These are phyloP conservation scores for Hylaeus anthracinus DNA, from an alignment of 1,140 invertebrate genomes.

Conservation along the genomic window DNA sequence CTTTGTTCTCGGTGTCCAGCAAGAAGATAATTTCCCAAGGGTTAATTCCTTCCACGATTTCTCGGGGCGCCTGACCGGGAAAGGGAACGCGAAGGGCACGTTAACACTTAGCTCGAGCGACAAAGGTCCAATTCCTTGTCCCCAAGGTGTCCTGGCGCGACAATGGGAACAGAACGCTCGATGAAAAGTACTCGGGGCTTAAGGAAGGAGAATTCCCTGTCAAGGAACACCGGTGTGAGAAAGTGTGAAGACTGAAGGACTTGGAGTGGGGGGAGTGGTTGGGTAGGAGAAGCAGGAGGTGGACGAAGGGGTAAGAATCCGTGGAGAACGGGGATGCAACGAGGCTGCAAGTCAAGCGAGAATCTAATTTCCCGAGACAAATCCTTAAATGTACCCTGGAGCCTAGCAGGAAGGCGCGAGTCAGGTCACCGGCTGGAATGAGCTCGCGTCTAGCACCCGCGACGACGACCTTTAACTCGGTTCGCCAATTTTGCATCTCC, in stretches of 20 bases:
- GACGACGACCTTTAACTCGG: conserved; percentile 64
- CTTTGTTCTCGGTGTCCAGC: conserved; percentile 47
- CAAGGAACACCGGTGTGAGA: conserved; percentile 57
- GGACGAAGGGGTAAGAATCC: conserved; percentile 54
- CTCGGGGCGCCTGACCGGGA: conserved; percentile 11
- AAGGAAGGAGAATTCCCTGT: conserved; percentile 53
- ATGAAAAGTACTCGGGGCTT: conserved; percentile 72
- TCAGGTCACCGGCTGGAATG: conserved; percentile 63
- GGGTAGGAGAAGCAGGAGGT: background rate
- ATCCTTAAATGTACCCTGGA: conserved; percentile 79
- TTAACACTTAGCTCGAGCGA: conserved; percentile 73
- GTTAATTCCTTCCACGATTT: conserved; percentile 70
- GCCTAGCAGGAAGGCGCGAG: conserved; percentile 66
- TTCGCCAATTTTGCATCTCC: conserved; percentile 68
- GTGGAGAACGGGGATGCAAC: conserved; percentile 63
- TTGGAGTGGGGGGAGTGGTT: background rate
- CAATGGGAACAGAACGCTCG: conserved; percentile 69
- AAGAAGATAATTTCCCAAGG: conserved; percentile 74
- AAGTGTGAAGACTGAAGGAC: conserved; percentile 46
- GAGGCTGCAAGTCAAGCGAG: conserved; percentile 77
- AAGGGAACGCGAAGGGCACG: conserved; percentile 64
- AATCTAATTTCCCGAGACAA: conserved; percentile 81
- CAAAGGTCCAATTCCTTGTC: conserved; percentile 76
- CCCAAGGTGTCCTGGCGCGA: conserved; percentile 66
- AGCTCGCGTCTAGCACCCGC: conserved; percentile 65